Base-by-base conservation (phyloP, 2,888 invertebrate species). In the Cryptocephalus moraei region DNA sequence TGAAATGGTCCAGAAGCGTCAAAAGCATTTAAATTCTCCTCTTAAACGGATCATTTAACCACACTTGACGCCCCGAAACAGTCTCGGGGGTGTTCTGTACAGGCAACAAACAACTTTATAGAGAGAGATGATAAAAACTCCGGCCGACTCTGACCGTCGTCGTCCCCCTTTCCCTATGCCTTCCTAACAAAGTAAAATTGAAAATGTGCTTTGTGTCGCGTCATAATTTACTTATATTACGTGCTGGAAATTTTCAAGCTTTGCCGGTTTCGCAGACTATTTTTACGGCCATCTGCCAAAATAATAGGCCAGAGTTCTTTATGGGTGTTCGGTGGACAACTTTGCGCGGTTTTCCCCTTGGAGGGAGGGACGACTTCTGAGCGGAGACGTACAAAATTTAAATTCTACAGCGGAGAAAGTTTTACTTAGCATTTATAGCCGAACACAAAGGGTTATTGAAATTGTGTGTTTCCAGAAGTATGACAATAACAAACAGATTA, bases 221-320 rank as follows among this genome's bases (percentile, higher is more conserved):
- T 51, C 50, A 53, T 59, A 57, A 60, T 59, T 56, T 54, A 53
- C 53, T 59, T 58, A 59, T 52, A 50, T 52, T 47, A 47, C 45
- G 50, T 44, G 39, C 48, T 47, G 46, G 44, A 45, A 48, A 57
- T 58, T 59, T 59, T 49, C 49, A 43, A 12, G 52, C 54, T 43
- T 54, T 46, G 54, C 14, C 48, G 48, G 51, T 47, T 52, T 47
- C 47, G 45, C 41, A 44, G 43, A 36, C 14, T 32, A 40, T 33
- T 44, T 45, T 43, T 43, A 39, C 32, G 12, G 43, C 42, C 44
- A 49, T 52, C 49, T 50, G 46, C 47, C 46, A 50, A 22, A 22
- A 22, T 22, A 22, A 22, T 22, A 22, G 22, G 22, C 22, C 22
- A 22, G 22, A 22, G 22, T 22, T 22, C 22, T 22, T 22, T 22